Evolutionary conservation across 2,888 invertebrate species (phyloP).

Genomic region (Macrosiphum euphorbiae): DNA sequence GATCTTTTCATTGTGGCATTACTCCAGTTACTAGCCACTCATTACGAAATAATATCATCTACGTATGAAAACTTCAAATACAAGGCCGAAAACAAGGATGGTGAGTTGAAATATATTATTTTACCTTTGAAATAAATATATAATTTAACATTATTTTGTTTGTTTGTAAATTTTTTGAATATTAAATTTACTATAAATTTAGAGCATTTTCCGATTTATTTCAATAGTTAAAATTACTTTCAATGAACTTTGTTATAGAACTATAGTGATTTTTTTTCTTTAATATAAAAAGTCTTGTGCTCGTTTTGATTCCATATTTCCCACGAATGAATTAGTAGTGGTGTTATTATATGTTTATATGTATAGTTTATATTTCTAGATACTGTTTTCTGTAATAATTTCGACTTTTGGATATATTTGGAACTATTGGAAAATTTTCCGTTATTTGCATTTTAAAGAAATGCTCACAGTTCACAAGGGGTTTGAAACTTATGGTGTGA

Average conservation of each 20-base stretch:
- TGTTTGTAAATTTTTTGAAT: background rate
- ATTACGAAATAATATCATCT: conserved; percentile 14
- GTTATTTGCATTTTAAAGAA: no score
- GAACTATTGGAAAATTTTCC: no score
- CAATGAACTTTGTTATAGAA: no score
- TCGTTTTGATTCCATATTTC: background rate
- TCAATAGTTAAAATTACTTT: no score
- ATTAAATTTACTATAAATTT: background rate
- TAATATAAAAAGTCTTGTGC: background rate
- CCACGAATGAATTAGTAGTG: no score
- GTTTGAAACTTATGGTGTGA: no score
- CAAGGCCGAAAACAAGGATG: background rate
- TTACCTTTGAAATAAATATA: background rate
- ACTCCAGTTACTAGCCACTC: background rate
- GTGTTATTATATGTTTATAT: no score
- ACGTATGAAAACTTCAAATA: background rate
- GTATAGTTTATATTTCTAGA: no score
- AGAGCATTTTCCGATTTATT: background rate
- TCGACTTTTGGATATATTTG: no score
- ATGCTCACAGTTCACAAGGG: no score
- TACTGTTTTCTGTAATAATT: no score
- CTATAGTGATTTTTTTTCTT: no score
- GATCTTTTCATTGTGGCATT: background rate
- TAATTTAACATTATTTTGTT: background rate
- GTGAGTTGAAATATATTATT: background rate